Evolutionary conservation across 2,797 vertebrate genomes (phyloP).

Genomic region (Chaetophractus vellerosus): DNA sequence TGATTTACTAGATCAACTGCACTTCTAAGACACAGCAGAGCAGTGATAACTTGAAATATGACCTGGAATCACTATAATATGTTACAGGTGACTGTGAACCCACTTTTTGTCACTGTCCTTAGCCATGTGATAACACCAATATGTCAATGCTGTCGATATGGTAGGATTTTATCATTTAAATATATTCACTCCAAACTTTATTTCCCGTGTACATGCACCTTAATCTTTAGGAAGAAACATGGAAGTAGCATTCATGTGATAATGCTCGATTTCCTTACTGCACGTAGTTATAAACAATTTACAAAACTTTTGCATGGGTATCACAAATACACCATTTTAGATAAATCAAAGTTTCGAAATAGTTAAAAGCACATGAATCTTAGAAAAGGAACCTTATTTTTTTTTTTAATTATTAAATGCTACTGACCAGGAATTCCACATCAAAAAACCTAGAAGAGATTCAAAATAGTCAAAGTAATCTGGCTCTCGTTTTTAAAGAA

Average conservation of each 20-base stretch:
- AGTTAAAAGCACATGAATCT: not conserved
- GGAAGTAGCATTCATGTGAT: not conserved
- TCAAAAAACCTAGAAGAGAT: not conserved
- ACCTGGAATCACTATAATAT: not conserved
- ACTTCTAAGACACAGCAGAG: not conserved
- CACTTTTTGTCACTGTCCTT: not conserved
- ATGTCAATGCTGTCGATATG: not conserved
- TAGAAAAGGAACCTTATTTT: not conserved
- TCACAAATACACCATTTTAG: not conserved
- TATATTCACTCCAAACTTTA: conserved; percentile 54
- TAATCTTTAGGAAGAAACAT: conserved; percentile 42
- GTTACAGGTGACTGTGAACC: not conserved
- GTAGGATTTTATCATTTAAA: conserved; percentile 64
- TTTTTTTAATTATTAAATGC: not conserved
- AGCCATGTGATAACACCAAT: not conserved
- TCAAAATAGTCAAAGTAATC: not conserved
- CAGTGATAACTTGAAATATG: not conserved
- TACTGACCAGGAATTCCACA: not conserved
- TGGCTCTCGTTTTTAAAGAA: not conserved
- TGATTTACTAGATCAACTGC: not conserved
- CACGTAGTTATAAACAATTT: not conserved
- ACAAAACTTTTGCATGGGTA: not conserved
- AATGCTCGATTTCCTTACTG: not conserved
- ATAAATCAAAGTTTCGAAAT: not conserved
- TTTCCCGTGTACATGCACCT: conserved; percentile 12